Evolutionary conservation across 2,888 invertebrate genomes (phyloP).

Genomic region (Protonemura montana): DNA sequence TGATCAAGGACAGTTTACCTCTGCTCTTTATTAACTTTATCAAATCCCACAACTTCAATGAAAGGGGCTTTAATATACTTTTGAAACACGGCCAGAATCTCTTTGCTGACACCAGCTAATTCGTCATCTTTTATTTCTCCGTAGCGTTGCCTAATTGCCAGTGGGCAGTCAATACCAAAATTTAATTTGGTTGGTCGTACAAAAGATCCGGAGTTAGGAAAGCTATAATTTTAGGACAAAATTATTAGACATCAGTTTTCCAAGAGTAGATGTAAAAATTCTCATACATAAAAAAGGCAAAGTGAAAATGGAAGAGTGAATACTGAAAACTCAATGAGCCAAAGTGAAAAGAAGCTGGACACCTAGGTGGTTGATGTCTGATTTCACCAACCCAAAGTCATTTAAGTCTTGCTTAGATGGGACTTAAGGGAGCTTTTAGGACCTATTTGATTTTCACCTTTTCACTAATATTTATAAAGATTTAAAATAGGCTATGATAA

Average conservation of each 20-base stretch:
- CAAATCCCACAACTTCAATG: slow-evolving; percentile 90
- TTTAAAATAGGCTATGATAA: too few relatives aligned
- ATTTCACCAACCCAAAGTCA: too few relatives aligned
- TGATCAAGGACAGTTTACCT: slow-evolving; percentile 55
- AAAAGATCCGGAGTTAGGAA: slow-evolving; percentile 88
- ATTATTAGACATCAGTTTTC: neutral
- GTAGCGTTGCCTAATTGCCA: slow-evolving; percentile 78
- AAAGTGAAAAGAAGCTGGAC: too few relatives aligned
- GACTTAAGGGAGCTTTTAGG: too few relatives aligned
- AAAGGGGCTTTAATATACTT: slow-evolving; percentile 80
- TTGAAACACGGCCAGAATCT: slow-evolving; percentile 69
- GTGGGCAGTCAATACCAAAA: slow-evolving; percentile 74
- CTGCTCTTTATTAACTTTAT: slow-evolving; percentile 76
- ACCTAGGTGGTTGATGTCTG: too few relatives aligned
- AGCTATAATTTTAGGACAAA: slow-evolving; percentile 57
- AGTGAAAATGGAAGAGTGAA: too few relatives aligned
- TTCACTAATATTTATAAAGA: too few relatives aligned
- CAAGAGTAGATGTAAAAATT: slow-evolving; percentile 9
- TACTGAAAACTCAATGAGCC: too few relatives aligned
- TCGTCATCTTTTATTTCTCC: slow-evolving; percentile 64
- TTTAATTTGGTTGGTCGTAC: slow-evolving; percentile 82
- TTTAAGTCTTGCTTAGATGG: too few relatives aligned
- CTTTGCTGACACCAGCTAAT: slow-evolving; percentile 65
- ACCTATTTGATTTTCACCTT: too few relatives aligned
- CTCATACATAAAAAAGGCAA: too few relatives aligned